phyloP scores from a whole-genome alignment of 2,797 vertebrate species.

The Poecilia velifera region DNA sequence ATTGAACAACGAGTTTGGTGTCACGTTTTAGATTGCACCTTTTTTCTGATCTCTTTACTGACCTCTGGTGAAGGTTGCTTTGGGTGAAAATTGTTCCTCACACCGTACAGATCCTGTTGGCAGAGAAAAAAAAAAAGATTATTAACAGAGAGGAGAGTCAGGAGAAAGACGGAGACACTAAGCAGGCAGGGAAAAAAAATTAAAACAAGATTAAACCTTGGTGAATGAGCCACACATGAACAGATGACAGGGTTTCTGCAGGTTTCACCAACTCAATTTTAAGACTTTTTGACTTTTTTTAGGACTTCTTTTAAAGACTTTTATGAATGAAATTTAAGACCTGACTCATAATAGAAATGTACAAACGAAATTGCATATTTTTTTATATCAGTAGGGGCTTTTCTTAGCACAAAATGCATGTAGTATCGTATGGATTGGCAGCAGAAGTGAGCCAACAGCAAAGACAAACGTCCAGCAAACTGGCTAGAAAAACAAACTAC shows the following conservation, averaged over 20 bases:
- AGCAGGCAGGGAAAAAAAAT: slow-evolving; percentile 31
- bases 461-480: too few relatives aligned
- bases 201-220: slow-evolving; percentile 39
- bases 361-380: too few relatives aligned
- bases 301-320: too few relatives aligned
- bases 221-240: slow-evolving; percentile 56
- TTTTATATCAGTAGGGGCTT: too few relatives aligned
- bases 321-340: too few relatives aligned
- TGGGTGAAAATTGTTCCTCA: slow-evolving; percentile 77
- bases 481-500: too few relatives aligned
- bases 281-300: too few relatives aligned
- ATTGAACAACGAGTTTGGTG: not conserved
- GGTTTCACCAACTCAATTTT: too few relatives aligned
- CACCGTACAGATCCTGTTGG: slow-evolving; percentile 76
- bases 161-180: slow-evolving; percentile 23
- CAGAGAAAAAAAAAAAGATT: slow-evolving; percentile 19
- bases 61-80: slow-evolving; percentile 79
- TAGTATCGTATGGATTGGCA: too few relatives aligned
- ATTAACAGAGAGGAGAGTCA: not conserved
- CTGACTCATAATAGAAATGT: too few relatives aligned
- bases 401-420: too few relatives aligned
- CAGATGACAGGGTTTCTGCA: not conserved
- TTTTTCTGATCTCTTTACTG: slow-evolving; percentile 35
- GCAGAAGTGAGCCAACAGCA: too few relatives aligned
- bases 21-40: not conserved